Evolutionary conservation across 2,888 invertebrate species (phyloP), one percentile per base, ranked within the genome.

Genomic region (Fragum fragum): DNA sequence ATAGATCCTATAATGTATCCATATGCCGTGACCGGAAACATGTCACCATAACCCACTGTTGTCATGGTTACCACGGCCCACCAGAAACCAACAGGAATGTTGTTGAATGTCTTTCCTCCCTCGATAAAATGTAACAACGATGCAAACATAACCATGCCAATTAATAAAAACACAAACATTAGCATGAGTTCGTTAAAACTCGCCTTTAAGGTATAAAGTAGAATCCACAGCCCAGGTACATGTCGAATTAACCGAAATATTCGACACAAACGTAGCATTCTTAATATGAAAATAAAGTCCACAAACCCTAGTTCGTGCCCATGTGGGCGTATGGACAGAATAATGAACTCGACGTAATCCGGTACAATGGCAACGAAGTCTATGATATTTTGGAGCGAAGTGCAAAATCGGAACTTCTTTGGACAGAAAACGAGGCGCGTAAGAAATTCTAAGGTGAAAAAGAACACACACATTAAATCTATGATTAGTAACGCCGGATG

Each of bases 41-140:
- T 92, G 81, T 93, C 93, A 18, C 93, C 93, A 81, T 93, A 93
- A 6, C 93, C 93, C 1, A 93, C 93, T 1, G 93, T 93, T 55
- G 93, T 93, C 93, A 93, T 93, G 71, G 93, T 93, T 32, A 93
- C 91, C 23, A 93, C 90, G 57, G 91, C 91, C 93, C 93, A 93
- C 93, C 93, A 93, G 83, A 93, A 93, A 5, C 92, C 92, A 5
- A 93, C 90, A 53, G 93, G 93, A 88, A 93, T 93, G 90, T 93
- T 93, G 75, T 87, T 90, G 76, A 92, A 93, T 26, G 87, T 89
- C 72, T 90, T 86, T 29, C 89, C 85, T 14, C 88, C 88, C 73
- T 94, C 93, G 0, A 92, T 93, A 72, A 92, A 93, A 85, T 93
- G 94, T 39, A 94, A 91, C 42, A 94, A 85, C 5, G 93, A 92